Conservation (phyloP, 2,888 invertebrate genomes). For the Proisotoma minuta region DNA sequence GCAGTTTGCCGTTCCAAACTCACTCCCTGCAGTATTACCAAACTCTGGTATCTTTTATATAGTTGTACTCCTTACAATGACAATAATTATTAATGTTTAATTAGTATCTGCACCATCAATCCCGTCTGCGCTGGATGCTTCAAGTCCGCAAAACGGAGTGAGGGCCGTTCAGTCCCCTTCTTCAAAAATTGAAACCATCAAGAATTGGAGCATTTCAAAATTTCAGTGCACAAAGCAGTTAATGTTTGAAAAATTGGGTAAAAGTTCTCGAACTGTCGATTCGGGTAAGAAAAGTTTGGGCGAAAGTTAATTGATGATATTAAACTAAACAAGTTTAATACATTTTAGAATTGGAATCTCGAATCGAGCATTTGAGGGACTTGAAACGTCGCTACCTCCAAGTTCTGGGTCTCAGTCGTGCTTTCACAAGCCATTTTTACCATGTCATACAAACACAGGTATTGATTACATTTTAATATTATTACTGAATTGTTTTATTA, state of each 20-base stretch:
- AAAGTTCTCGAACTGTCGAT: constrained; percentile 83
- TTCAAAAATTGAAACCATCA: constrained; percentile 84
- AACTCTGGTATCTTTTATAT: constrained; percentile 37
- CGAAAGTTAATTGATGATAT: neutral
- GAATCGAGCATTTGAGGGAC: constrained; percentile 87
- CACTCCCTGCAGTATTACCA: constrained; percentile 42
- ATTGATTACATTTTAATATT: constrained; percentile 31
- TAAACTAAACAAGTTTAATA: neutral
- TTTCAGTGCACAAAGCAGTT: constrained; percentile 97
- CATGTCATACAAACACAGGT: constrained; percentile 76
- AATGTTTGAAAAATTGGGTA: constrained; percentile 92
- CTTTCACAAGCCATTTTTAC: constrained; percentile 81
- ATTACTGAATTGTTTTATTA: constrained; percentile 10
- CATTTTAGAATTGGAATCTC: constrained; percentile 76
- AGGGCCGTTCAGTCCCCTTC: constrained; percentile 61
- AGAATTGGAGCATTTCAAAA: constrained; percentile 96
- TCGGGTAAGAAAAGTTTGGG: constrained; percentile 58
- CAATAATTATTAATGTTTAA: constrained; percentile 6
- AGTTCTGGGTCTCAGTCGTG: constrained; percentile 76
- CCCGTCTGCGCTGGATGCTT: constrained; percentile 31
- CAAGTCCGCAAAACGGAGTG: constrained; percentile 57
- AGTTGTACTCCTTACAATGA: neutral
- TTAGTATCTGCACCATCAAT: constrained; percentile 45
- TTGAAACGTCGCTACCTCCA: constrained; percentile 88
- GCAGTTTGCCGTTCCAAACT: constrained; percentile 44